phyloP scores from a whole-genome alignment of 2,888 invertebrate genomes.

The Coelopa pilipes region DNA sequence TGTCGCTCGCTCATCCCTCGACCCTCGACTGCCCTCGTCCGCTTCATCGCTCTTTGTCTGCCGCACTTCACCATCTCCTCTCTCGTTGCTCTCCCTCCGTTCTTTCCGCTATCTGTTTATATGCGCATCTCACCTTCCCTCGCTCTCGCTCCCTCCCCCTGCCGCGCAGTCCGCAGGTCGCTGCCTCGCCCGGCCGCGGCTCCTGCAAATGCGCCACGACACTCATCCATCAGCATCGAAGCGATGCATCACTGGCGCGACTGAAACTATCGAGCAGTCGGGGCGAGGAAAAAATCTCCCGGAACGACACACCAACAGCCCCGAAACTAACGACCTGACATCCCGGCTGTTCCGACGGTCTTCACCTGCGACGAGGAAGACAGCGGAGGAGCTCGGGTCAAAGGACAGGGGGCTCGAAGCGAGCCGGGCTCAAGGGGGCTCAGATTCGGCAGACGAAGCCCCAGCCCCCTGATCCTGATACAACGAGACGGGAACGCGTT shows the following conservation, averaged over 20 bases:
- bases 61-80: neutral
- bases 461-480: too few species aligned
- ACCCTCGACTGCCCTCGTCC: neutral
- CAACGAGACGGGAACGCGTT: too few species aligned
- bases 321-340: neutral
- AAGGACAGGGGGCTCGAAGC: too few species aligned
- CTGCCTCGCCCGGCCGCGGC: too few species aligned
- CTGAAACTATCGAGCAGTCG: slow-evolving; percentile 1
- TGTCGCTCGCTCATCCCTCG: neutral
- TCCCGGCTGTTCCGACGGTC: too few species aligned
- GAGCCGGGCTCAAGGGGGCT: too few species aligned
- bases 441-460: too few species aligned
- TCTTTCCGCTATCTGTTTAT: neutral
- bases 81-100: too few species aligned
- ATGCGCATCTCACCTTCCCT: slow-evolving; percentile 6
- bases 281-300: neutral
- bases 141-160: neutral
- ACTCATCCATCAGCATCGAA: slow-evolving; percentile 35
- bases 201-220: slow-evolving; percentile 21
- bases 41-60: neutral
- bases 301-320: neutral
- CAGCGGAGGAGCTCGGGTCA: too few species aligned
- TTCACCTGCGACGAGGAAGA: too few species aligned
- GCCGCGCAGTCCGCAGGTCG: too few species aligned
- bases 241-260: slow-evolving; percentile 21